phyloP scores from a whole-genome alignment of 2,113 vertebrate species.

The Siniperca knerii region DNA sequence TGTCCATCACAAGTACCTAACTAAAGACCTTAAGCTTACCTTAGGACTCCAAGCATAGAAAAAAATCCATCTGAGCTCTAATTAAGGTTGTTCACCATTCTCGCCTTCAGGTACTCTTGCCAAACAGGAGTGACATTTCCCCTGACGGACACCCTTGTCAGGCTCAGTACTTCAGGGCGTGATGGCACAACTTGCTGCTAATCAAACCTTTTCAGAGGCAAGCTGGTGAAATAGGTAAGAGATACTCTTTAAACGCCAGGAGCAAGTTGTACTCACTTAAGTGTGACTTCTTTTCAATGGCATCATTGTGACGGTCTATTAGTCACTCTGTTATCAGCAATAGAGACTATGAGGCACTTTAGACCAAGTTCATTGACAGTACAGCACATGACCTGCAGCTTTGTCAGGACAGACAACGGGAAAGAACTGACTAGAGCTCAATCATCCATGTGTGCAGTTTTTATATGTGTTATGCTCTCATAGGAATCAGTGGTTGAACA shows the following conservation, averaged over 20 bases:
- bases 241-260: slow-evolving; percentile 9
- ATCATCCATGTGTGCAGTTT: neutral
- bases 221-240: neutral
- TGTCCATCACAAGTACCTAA: neutral
- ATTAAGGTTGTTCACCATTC: slow-evolving; percentile 4
- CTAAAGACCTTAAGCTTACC: neutral
- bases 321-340: slow-evolving; percentile 28
- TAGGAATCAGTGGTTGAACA: neutral
- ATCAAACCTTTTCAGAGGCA: slow-evolving; percentile 13
- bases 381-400: slow-evolving; percentile 23
- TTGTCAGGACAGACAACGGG: neutral
- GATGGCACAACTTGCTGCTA: slow-evolving; percentile 7
- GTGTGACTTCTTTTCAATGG: slow-evolving; percentile 31
- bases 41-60: neutral
- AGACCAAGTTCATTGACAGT: neutral
- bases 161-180: neutral
- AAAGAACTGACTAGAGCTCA: neutral
- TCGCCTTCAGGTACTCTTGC: neutral
- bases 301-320: slow-evolving; percentile 5
- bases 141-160: neutral
- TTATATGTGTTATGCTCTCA: neutral
- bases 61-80: neutral
- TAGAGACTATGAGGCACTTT: neutral
- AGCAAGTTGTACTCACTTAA: slow-evolving; percentile 43
- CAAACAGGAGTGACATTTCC: slow-evolving; percentile 25